Base-by-base conservation (phyloP, 2,113 vertebrate genomes). In the Chrysochloris asiatica region DNA sequence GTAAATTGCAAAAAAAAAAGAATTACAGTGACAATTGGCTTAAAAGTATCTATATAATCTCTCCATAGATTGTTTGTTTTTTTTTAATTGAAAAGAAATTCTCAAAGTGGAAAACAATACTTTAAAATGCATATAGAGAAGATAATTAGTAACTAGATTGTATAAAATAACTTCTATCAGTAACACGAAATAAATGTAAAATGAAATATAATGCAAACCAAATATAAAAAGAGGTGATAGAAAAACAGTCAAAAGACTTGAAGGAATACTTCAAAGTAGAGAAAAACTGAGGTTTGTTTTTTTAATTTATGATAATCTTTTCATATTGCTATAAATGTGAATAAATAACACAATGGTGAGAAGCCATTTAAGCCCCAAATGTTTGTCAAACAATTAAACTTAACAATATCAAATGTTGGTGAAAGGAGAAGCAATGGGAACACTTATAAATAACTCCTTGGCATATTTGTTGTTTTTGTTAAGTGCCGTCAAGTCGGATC, bases 281-380 rank as follows among this genome's bases (percentile, higher is more conserved):
- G 11, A 8, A 84, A 80, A 59, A 4, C n/a, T 73, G 2, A 59
- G 48, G 19, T 56, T 33, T 22, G 38, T 76, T 81, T 10, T 43
- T 19, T 50, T 41, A 83, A 84, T 61, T 89, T 76, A 90, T 48
- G 26, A 59, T 56, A 67, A 85, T n/a, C n/a, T n/a, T n/a, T n/a
- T n/a, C n/a, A n/a, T n/a, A n/a, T 73, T 87, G 43, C 45, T 0
- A 65, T 33, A 80, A 10, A 21, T 82, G 71, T 30, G 9, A 36
- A 86, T 85, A 85, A 89, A 76, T 67, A 47, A 14, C 45, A 59
- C 8, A 22, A 83, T 11, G 65, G 1, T 41, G 14, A 73, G n/a
- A 43, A 63, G 67, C 4, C 41, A 72, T 43, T 33, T 33, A 36
- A 45, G 41, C 63, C 38, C 11, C 48, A 26, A 16, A 65, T 63